Conservation (phyloP, 2,888 invertebrate species). For the Lasioglossum morio region DNA sequence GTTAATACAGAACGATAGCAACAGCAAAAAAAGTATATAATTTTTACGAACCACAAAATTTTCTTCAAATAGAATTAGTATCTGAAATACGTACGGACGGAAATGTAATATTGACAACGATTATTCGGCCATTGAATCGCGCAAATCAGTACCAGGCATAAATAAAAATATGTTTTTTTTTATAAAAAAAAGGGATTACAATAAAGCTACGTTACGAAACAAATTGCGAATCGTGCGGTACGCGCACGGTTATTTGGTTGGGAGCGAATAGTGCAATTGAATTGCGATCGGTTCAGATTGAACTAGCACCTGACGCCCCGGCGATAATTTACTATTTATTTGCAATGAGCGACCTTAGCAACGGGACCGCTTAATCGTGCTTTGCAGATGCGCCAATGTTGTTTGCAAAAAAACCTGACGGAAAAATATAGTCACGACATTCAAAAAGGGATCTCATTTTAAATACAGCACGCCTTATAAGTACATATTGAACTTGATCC, state of each 20-base stretch:
- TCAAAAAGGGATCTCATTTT: background rate
- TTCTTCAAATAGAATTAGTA: background rate
- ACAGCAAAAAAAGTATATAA: background rate
- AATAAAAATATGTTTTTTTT: conserved; percentile 40
- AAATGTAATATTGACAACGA: background rate
- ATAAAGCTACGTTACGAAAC: conserved; percentile 59
- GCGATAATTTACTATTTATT: conserved; percentile 78
- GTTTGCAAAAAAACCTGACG: conserved; percentile 46
- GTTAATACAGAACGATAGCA: background rate
- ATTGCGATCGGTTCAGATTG: conserved; percentile 78
- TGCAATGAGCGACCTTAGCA: conserved; percentile 72
- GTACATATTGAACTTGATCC: no score
- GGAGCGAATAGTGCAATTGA: conserved; percentile 80
- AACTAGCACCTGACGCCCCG: conserved; percentile 80
- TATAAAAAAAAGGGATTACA: conserved; percentile 29
- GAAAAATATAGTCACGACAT: background rate
- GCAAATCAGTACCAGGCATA: background rate
- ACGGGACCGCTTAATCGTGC: conserved; percentile 63
- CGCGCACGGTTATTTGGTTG: conserved; percentile 75
- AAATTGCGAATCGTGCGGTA: conserved; percentile 64
- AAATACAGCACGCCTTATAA: background rate
- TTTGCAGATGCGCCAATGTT: conserved; percentile 59
- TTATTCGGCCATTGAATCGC: background rate
- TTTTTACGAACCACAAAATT: background rate
- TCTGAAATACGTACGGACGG: background rate